These are phyloP conservation scores for Drosophila melanica DNA, from an alignment of 1,140 invertebrate species.

Conservation along the genomic window DNA sequence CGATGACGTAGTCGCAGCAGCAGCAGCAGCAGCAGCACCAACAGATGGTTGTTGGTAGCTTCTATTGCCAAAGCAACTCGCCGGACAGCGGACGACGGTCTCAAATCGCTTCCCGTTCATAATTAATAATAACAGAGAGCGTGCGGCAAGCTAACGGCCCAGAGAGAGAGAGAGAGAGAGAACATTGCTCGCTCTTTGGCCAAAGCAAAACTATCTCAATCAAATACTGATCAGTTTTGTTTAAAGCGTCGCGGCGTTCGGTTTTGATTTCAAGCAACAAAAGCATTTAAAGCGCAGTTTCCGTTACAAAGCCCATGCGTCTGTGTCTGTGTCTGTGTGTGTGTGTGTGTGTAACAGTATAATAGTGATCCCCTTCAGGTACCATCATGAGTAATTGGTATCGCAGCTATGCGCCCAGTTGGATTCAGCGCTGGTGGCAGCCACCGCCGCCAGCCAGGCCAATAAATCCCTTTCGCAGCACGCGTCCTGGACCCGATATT, in stretches of 20 bases:
- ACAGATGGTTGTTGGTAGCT: conserved; percentile 28
- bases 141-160: conserved; percentile 6
- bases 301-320: conserved; percentile 46
- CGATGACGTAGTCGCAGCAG: conserved; percentile 1
- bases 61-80: conserved; percentile 40
- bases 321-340: not conserved
- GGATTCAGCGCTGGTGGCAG: conserved; percentile 71
- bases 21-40: conserved; percentile 18
- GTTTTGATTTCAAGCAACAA: conserved; percentile 20
- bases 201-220: conserved; percentile 45
- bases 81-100: conserved; percentile 27
- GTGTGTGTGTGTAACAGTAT: conserved; percentile 8
- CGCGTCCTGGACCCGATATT: conserved; percentile 63
- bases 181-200: conserved; percentile 2
- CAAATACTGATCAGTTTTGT: conserved; percentile 60
- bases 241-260: conserved; percentile 55
- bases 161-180: conserved; percentile 15
- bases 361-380: conserved; percentile 12
- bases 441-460: conserved; percentile 43
- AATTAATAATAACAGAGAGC: conserved; percentile 63
- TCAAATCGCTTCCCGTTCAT: conserved; percentile 49
- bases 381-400: conserved; percentile 75
- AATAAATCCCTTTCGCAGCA: conserved; percentile 73
- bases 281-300: conserved; percentile 45
- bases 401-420: conserved; percentile 68